Evolutionary conservation across 2,797 vertebrate genomes (phyloP).

Genomic region (Toxotes lorentzi): DNA sequence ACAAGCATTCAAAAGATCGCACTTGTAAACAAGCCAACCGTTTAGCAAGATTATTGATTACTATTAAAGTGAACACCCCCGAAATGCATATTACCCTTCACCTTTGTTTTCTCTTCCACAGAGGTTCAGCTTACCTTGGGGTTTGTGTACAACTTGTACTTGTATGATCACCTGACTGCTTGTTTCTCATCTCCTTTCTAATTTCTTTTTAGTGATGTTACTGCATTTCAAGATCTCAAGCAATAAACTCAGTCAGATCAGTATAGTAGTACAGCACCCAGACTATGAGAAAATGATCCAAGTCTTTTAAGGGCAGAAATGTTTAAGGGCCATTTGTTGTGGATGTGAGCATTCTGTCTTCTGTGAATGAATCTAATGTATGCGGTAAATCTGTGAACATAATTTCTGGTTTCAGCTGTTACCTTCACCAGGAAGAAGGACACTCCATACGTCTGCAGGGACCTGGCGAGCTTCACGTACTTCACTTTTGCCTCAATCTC

Average conservation of each 20-base stretch:
- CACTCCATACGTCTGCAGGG: constrained; percentile 94
- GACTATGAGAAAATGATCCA: background rate
- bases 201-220: background rate
- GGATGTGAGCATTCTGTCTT: background rate
- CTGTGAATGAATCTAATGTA: background rate
- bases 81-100: too few relatives aligned
- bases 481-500: constrained; percentile 99
- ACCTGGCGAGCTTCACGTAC: constrained; percentile 96
- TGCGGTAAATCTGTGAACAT: background rate
- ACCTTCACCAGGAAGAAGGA: constrained; percentile 99
- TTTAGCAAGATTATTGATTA: constrained; percentile 9
- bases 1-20: background rate
- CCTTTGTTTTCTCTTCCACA: background rate
- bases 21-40: background rate
- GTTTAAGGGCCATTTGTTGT: background rate
- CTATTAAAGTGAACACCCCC: too few relatives aligned
- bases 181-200: background rate
- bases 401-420: constrained; percentile 37
- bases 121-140: background rate
- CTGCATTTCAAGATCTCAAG: background rate
- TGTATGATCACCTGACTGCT: background rate
- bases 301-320: background rate
- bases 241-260: background rate
- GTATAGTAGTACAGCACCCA: background rate
- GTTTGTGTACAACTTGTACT: background rate